Evolutionary conservation across 2,113 vertebrate genomes (phyloP), one percentile per base, ranked within the genome.

Genomic region (Heliornis fulica): DNA sequence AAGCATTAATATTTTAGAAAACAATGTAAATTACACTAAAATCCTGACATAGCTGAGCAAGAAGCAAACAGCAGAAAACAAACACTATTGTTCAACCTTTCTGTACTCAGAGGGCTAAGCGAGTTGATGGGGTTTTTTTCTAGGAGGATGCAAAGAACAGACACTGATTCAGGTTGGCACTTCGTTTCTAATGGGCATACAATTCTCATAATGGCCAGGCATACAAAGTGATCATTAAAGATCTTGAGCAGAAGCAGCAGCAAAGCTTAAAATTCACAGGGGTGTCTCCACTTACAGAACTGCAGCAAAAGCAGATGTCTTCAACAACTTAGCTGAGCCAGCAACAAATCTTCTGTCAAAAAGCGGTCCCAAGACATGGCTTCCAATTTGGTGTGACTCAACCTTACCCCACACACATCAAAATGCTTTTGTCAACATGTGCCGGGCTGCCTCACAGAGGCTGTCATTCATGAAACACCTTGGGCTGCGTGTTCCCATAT

Each of bases 1-100:
- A 96, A 90, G 43, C 85, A 95, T 96, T 96, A 96, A 94, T 96
- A 93, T 94, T 97, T 96, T 84, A 95, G 80, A 95, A 93, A 97
- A 94, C 93, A 95, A 90, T 31, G 13, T 89, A 90, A 90, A 95
- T 89, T 93, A 88, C 60, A 83, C 79, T 88, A 86, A 96, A 94
- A 87, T 86, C 76, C 80, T 94, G 85, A 93, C 83, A 86, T 41
- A 94, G 79, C 83, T 50, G 53, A 94, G 80, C 72, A 89, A 86
- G 88, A 48, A 96, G 60, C 71, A 88, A 90, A 74, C 41, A 83
- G 84, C 66, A 90, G 70, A 95, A 94, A 94, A 81, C 60, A 71
- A 95, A 89, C 69, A 50, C 12, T 23, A 51, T 66, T 89, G n/a
- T 90, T 95, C 60, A 15, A 40, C 43, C 78, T 87, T 86, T 87